Evolutionary conservation across 1,140 invertebrate genomes (phyloP).

Genomic region (Dendrolimus punctatus): DNA sequence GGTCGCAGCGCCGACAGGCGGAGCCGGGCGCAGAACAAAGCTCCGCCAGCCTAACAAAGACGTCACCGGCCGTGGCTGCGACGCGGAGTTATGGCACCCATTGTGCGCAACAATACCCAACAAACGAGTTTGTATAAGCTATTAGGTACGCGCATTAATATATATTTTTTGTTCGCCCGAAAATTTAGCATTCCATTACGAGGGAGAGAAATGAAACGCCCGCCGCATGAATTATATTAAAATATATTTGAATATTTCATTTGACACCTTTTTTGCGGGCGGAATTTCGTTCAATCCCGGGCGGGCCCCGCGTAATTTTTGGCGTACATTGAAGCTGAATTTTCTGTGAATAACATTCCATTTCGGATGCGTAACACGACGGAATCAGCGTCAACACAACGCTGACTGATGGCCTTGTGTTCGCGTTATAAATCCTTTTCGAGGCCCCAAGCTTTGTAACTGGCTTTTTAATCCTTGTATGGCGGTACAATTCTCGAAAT

Average conservation of each 20-base stretch:
- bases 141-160: constrained; percentile 72
- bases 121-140: constrained; percentile 72
- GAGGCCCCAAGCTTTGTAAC: constrained; percentile 33
- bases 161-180: constrained; percentile 70
- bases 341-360: constrained; percentile 69
- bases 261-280: constrained; percentile 68
- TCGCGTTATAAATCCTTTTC: constrained; percentile 61
- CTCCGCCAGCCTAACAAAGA: constrained; percentile 61
- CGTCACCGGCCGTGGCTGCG: constrained; percentile 64
- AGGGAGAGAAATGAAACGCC: constrained; percentile 70
- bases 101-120: constrained; percentile 70
- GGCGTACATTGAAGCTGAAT: constrained; percentile 58
- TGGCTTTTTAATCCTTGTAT: background rate
- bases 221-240: constrained; percentile 72
- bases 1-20: constrained; percentile 51
- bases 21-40: constrained; percentile 55
- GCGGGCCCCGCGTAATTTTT: constrained; percentile 61
- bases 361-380: constrained; percentile 63
- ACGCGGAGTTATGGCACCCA: constrained; percentile 69
- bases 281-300: constrained; percentile 67
- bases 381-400: constrained; percentile 65
- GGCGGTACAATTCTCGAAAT: no score
- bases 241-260: constrained; percentile 73
- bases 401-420: constrained; percentile 60
- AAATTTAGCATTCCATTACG: constrained; percentile 72